Conservation (phyloP, 2,797 vertebrate species). For the Lepus oiostolus region DNA sequence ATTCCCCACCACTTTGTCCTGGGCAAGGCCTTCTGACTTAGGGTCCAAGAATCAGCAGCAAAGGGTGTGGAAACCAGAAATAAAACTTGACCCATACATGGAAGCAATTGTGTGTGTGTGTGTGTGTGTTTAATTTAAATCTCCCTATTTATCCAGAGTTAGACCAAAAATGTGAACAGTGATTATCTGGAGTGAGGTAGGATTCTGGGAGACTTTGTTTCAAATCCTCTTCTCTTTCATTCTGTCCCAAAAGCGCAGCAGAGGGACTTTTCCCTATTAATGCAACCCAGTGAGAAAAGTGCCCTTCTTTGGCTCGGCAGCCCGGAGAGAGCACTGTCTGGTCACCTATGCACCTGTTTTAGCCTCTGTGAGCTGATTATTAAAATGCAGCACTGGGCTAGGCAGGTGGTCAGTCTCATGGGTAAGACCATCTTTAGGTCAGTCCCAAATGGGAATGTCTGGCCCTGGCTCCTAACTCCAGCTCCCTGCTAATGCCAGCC, state of each 20-base stretch:
- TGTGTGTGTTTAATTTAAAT: neutral
- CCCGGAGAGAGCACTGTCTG: neutral
- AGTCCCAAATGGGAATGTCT: too few relatives aligned
- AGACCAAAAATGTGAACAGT: neutral
- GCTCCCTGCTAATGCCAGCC: too few relatives aligned
- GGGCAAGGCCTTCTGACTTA: neutral
- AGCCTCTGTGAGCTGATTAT: neutral
- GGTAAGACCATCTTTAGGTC: too few relatives aligned
- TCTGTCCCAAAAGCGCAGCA: neutral
- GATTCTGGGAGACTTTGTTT: neutral
- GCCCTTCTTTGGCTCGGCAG: neutral
- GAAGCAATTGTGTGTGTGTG: neutral
- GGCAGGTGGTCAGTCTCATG: too few relatives aligned
- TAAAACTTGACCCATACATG: neutral
- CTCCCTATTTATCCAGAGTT: neutral
- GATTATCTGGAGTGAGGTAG: neutral
- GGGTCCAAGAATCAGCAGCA: neutral
- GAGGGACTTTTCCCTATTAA: neutral
- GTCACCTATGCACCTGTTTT: neutral
- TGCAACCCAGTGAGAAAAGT: neutral
- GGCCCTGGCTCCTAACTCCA: too few relatives aligned
- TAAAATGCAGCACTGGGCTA: neutral
- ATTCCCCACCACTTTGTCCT: conserved; percentile 69
- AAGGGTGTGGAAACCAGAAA: conserved; percentile 21
- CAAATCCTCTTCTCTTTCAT: neutral